Conservation (phyloP, 2,113 vertebrate genomes). For the Myodes glareolus region DNA sequence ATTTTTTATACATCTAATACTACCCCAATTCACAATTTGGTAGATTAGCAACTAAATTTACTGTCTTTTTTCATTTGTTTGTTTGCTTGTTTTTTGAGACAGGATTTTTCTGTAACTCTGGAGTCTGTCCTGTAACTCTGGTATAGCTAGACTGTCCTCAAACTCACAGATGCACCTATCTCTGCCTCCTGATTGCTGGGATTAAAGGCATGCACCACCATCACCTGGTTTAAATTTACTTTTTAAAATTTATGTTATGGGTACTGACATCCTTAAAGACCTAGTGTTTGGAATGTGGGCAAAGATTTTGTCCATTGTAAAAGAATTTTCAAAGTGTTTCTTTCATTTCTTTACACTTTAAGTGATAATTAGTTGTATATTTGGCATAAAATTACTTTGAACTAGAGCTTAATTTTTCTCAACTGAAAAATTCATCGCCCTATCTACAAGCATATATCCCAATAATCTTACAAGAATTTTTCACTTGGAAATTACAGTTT, state of each 20-base stretch:
- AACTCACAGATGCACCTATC: too few relatives aligned
- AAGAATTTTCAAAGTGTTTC: background rate
- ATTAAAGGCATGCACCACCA: too few relatives aligned
- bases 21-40: background rate
- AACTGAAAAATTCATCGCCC: background rate
- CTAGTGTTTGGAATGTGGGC: background rate
- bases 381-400: background rate
- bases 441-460: background rate
- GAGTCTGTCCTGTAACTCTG: too few relatives aligned
- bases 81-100: background rate
- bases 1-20: too few relatives aligned
- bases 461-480: background rate
- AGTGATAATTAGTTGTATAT: background rate
- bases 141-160: too few relatives aligned
- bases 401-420: background rate
- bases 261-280: background rate
- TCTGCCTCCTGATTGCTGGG: too few relatives aligned
- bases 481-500: background rate
- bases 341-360: background rate
- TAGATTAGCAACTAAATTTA: background rate
- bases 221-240: too few relatives aligned
- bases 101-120: too few relatives aligned
- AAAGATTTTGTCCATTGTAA: background rate
- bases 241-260: background rate
- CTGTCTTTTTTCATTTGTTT: too few relatives aligned